phyloP scores from a whole-genome alignment of 2,797 vertebrate species.

The Falco concolor region DNA sequence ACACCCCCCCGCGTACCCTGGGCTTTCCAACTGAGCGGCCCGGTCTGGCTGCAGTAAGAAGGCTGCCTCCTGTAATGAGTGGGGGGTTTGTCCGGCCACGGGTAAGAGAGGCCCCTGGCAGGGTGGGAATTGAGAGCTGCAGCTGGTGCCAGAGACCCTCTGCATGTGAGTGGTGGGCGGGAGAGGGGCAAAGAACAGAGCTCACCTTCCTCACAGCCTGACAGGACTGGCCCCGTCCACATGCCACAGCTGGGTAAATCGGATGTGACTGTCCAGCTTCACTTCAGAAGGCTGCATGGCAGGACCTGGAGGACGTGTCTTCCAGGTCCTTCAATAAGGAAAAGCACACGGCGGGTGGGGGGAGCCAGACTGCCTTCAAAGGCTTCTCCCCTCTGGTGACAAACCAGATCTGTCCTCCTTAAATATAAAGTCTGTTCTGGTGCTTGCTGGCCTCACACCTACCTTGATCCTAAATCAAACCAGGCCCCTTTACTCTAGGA shows the following conservation, averaged over 20 bases:
- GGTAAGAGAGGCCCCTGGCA: background rate
- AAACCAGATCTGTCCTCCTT: background rate
- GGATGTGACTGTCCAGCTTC: background rate
- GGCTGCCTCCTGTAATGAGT: background rate
- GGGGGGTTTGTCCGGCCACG: rapidly evolving
- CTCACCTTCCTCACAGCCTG: background rate
- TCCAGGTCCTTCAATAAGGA: background rate
- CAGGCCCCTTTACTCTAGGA: background rate
- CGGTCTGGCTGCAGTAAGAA: background rate
- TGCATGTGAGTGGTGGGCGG: background rate
- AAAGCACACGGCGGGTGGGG: background rate
- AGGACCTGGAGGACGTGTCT: background rate
- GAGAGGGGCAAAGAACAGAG: background rate
- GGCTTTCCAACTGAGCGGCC: background rate
- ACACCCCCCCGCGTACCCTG: too few relatives aligned
- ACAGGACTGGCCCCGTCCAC: background rate
- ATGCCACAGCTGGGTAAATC: background rate
- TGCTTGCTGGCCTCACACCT: background rate
- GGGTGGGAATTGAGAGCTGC: background rate
- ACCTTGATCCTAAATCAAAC: background rate
- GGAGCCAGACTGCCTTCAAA: background rate
- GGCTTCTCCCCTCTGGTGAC: background rate
- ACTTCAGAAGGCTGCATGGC: background rate
- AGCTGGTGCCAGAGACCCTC: background rate
- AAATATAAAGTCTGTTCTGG: background rate